Conservation (phyloP, 2,888 invertebrate species). For the Drosophila kanekoi region DNA sequence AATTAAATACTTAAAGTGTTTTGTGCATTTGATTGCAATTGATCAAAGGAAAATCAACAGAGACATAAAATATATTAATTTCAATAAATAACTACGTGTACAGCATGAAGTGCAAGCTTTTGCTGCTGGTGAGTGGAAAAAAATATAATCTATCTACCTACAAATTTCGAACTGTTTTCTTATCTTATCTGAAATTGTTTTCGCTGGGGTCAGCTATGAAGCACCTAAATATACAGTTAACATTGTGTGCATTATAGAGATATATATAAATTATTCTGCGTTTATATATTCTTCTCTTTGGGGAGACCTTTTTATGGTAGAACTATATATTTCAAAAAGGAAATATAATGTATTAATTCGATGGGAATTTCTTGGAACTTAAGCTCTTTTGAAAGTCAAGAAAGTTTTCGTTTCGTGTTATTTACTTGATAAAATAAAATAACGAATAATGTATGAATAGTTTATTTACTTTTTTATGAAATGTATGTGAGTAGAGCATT, state of each 20-base stretch:
- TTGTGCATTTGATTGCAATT: constrained; percentile 31
- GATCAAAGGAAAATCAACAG: constrained; percentile 6
- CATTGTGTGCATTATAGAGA: neutral
- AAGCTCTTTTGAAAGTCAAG: neutral
- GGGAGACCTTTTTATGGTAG: constrained; percentile 60
- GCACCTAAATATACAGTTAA: constrained; percentile 8
- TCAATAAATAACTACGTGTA: constrained; percentile 21
- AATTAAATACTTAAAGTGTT: constrained; percentile 30
- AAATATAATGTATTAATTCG: no score
- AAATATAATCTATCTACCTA: constrained; percentile 24
- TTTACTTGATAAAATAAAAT: no score
- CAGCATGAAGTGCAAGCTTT: constrained; percentile 66
- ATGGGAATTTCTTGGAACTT: no score
- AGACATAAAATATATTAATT: constrained; percentile 4
- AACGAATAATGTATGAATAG: no score
- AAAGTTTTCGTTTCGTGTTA: neutral
- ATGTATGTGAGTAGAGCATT: no score
- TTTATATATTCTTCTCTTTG: neutral
- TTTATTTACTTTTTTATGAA: no score
- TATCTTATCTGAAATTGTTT: constrained; percentile 68
- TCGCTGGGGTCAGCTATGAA: constrained; percentile 41
- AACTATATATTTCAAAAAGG: no score
- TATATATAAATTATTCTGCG: neutral
- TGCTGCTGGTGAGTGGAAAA: constrained; percentile 72
- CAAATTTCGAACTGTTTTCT: constrained; percentile 40